Base-by-base conservation (phyloP, 2,888 invertebrate species). In the Melikaiella ostensackeni region DNA sequence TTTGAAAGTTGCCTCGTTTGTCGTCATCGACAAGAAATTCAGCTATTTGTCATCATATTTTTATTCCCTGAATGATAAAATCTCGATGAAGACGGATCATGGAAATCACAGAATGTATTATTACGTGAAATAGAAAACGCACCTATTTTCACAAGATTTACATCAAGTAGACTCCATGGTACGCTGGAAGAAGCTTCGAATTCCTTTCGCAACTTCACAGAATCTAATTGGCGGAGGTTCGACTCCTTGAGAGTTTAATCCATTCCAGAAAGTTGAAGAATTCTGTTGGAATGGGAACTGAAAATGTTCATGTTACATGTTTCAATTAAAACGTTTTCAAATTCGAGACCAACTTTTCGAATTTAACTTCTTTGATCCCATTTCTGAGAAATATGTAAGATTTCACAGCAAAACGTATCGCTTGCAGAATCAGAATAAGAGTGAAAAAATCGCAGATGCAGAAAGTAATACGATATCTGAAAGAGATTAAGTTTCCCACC, bases 21-120 rank as follows among this genome's bases (percentile, higher is more conserved):
- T 70, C 70, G 46, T 50, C 66, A 46, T 70, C 50, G 50, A 50
- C 70, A 70, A 70, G 46, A 70, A 50, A 70, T 33, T 33, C 46
- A 24, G 50, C 27, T 50, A 70, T 70, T 70, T 30, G 46, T 70
- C 70, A 70, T 50, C 27, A 50, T 16, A 50, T 50, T 70, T 70
- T 55, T 30, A 70, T 70, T 50, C 50, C 70, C 30, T 70, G 30
- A 30, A 46, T 42, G 11, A 19, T 19, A 50, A 11, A 1, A 9
- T 30, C 27, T 19, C 59, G 59, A 27, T 50, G 27, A 66, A 27
- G 46, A 42, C 27, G 8, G 16, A 46, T 46, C 42, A 46, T 55
- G 33, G 70, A 70, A 70, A 50, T 70, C 27, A 46, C 13, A 33
- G 27, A 66, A 66, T 63, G 9, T 21, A 1, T 55, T 55, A 24